These are phyloP conservation scores for Melanostoma scalare DNA, from an alignment of 2,888 invertebrate genomes.

Conservation along the genomic window DNA sequence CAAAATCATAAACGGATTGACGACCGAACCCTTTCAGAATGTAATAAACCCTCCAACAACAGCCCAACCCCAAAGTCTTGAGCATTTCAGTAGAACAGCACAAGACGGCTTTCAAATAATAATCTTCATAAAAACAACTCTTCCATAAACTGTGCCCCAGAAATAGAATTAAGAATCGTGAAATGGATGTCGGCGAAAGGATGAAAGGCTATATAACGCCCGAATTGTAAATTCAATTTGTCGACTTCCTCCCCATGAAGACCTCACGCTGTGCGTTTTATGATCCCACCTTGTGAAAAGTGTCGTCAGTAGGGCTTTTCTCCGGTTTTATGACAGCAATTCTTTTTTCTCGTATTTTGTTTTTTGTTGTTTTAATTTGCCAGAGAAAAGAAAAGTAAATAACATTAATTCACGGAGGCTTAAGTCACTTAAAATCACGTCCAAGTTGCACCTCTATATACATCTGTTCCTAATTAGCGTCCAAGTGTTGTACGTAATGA, in stretches of 20 bases:
- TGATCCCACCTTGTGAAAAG: background rate
- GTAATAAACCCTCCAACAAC: constrained; percentile 44
- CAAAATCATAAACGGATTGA: constrained; percentile 61
- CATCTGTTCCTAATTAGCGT: no score
- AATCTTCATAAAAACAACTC: constrained; percentile 53
- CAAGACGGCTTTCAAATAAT: constrained; percentile 23
- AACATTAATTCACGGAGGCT: no score
- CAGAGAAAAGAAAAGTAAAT: no score
- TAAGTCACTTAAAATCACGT: no score
- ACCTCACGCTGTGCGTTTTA: background rate
- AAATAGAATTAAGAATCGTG: constrained; percentile 50
- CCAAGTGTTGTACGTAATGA: background rate
- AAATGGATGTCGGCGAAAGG: constrained; percentile 17
- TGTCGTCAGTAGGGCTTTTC: background rate
- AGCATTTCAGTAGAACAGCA: background rate
- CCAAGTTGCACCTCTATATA: no score
- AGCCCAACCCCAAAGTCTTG: constrained; percentile 20
- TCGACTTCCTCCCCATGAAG: background rate
- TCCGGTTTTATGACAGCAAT: no score
- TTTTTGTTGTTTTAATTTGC: no score
- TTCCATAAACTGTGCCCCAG: constrained; percentile 33
- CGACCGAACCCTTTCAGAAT: constrained; percentile 27
- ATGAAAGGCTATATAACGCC: constrained; percentile 9
- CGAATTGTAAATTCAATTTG: constrained; percentile 30
- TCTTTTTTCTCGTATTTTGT: background rate